phyloP scores from a whole-genome alignment of 2,113 vertebrate genomes.

The Ranitomeya variabilis region DNA sequence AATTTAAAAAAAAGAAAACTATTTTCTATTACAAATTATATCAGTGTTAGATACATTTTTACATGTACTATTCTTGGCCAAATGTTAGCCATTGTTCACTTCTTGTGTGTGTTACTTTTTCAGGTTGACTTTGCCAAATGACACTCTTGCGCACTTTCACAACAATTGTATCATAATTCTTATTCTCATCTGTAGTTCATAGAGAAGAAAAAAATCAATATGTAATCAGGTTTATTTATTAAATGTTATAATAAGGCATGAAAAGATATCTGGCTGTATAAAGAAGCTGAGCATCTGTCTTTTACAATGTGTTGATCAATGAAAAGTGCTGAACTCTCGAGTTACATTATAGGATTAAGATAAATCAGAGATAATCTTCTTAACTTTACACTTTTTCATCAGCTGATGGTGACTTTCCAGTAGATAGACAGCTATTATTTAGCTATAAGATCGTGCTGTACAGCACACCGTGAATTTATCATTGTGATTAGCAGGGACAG shows the following conservation, averaged over 20 bases:
- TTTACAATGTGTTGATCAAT: constrained; percentile 41
- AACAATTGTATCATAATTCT: constrained; percentile 7
- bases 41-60: background rate
- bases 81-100: background rate
- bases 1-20: background rate
- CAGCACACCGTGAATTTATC: constrained; percentile 16
- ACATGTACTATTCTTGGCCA: background rate
- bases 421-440: constrained; percentile 43
- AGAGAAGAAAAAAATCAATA: constrained; percentile 5
- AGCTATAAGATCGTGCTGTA: constrained; percentile 20
- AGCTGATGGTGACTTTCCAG: background rate
- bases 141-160: background rate
- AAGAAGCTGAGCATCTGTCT: background rate
- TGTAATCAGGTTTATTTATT: constrained; percentile 14
- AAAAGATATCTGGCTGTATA: constrained; percentile 1
- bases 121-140: constrained; percentile 4
- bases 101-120: background rate
- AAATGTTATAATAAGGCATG: constrained; percentile 20
- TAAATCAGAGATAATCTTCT: constrained; percentile 36
- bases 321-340: constrained; percentile 29
- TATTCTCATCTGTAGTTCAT: background rate
- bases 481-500: constrained; percentile 14
- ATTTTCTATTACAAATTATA: background rate
- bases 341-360: constrained; percentile 50
- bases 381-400: constrained; percentile 21